A percentile compares a stretch with the other conserved stretches of the same genome.
Evolutionary conservation across 2,113 vertebrate genomes (phyloP).

Genomic region (Pholis gunnellus): DNA sequence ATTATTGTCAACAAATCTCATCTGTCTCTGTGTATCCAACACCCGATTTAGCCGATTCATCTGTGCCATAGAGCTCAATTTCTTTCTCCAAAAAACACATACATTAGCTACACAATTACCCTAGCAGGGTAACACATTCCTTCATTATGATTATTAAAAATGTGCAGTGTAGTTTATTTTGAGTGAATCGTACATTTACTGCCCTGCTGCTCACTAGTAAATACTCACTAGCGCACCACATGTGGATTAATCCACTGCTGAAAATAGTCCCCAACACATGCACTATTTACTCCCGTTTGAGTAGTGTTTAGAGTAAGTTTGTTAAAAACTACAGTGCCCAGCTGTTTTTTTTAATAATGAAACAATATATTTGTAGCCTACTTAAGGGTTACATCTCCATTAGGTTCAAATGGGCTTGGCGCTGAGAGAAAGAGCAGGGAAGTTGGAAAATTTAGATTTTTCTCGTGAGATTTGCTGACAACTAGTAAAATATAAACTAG

Average conservation of each 20-base stretch:
- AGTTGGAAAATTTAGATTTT: neutral
- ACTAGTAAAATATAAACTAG: neutral
- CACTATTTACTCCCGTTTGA: neutral
- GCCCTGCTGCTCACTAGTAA: neutral
- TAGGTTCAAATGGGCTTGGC: neutral
- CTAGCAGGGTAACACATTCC: neutral
- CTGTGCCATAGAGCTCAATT: neutral
- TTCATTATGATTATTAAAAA: neutral
- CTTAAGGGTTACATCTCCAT: neutral
- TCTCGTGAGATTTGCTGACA: neutral
- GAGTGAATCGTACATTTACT: neutral
- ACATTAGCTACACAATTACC: neutral
- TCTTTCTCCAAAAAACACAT: neutral
- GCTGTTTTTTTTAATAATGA: neutral
- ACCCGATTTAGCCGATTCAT: neutral
- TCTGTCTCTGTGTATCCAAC: neutral
- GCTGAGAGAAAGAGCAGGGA: neutral
- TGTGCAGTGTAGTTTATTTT: slow-evolving; percentile 3
- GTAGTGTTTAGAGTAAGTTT: neutral
- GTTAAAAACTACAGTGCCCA: no score
- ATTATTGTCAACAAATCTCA: neutral
- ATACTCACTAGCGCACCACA: no score
- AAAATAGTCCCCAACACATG: neutral
- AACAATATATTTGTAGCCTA: neutral
- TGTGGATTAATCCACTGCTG: neutral